phyloP scores from a whole-genome alignment of 2,888 invertebrate genomes.

The Argynnis bischoffii region DNA sequence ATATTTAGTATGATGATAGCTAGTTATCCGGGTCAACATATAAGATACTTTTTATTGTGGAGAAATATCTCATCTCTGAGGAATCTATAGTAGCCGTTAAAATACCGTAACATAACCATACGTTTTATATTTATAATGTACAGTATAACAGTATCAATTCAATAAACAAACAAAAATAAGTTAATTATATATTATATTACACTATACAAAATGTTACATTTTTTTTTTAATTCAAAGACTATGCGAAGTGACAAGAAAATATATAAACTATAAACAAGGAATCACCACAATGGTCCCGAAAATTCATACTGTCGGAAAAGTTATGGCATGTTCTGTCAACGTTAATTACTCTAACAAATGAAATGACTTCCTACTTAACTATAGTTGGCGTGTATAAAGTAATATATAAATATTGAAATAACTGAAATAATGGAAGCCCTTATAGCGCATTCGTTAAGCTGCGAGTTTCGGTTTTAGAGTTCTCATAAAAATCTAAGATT shows the following conservation, averaged over 20 bases:
- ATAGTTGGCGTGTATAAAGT: slow-evolving; percentile 38
- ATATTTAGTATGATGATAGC: too few species aligned
- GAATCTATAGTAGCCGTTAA: too few species aligned
- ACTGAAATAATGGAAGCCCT: background rate
- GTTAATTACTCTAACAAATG: slow-evolving; percentile 42
- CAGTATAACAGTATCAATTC: too few species aligned
- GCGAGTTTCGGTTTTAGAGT: background rate
- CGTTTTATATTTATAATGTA: too few species aligned
- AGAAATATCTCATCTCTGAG: too few species aligned
- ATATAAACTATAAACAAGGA: slow-evolving; percentile 4
- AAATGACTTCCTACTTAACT: slow-evolving; percentile 23
- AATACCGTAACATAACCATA: too few species aligned
- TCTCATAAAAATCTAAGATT: too few species aligned
- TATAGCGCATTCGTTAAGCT: background rate
- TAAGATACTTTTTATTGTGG: too few species aligned
- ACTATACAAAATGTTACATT: background rate
- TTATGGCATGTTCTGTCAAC: slow-evolving; percentile 40
- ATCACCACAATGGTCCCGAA: slow-evolving; percentile 18
- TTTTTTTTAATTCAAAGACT: background rate
- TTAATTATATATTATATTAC: too few species aligned
- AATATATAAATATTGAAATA: slow-evolving; percentile 45
- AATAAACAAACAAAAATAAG: too few species aligned
- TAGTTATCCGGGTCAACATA: too few species aligned
- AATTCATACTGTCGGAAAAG: slow-evolving; percentile 30
- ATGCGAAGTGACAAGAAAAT: background rate